Base-by-base conservation (phyloP, 2,797 vertebrate genomes). In the Sebastes wilsoni region DNA sequence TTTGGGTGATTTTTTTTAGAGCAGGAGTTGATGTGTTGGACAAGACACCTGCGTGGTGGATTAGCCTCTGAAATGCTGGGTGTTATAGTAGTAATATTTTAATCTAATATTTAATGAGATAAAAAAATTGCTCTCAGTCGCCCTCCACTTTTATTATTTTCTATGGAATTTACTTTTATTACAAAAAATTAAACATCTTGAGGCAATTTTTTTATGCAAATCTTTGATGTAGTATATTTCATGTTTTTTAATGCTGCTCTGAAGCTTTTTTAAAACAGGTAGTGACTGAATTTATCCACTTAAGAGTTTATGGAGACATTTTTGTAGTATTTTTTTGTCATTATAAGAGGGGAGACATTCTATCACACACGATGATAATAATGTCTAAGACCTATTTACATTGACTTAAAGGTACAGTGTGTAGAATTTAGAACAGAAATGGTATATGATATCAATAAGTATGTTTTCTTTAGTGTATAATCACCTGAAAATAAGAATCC, bases 101-200 rank as follows among this genome's bases (percentile, higher is more conserved):
- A 28, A 56, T 22, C 38, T 72, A 23, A 79, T 80, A 58, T 79
- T 73, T 85, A 73, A 87, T 80, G 69, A 88, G 69, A 18, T 28
- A 34, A 79, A 73, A 56, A 60, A 74, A 84, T 80, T 65, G 67
- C 67, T 77, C 79, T 74, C 67, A 32, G 46, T 34, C 80, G 55
- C 34, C 25, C 52, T 77, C 64, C 38, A 55, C 72, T 79, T 90
- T 81, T 25, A 81, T 82, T 79, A 64, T 66, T 79, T 65, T 85
- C 52, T 9, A 30, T 28, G 28, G 66, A 80, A 82, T 83, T 72
- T 67, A 54, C 23, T 80, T 74, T 75, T 75, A 82, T 46, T 46
- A 46, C 7, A 18, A 46, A 46, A 46, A 0, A 14, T 46, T 18
- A 46, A 46, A 46, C 42, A 0, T 49, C 46, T 49, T 49, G 46